Conservation (phyloP, 64 coral and sea anemone genomes). For the Pachyseris speciosa region DNA sequence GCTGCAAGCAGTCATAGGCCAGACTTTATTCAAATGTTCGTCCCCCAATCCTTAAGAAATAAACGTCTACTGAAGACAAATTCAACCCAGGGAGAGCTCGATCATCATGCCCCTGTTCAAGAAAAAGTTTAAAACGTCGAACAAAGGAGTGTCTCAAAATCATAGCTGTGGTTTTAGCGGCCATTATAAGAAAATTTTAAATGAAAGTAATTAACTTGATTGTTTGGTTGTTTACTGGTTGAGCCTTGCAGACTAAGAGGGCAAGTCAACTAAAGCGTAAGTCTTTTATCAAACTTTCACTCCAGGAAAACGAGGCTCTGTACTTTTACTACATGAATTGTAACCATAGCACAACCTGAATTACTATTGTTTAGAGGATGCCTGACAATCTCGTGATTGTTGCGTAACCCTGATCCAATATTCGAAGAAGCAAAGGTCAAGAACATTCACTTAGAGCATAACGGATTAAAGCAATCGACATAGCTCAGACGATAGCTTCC, state of each 20-base stretch:
- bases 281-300: neutral
- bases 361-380: too few relatives aligned
- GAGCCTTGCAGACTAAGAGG: neutral
- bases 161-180: neutral
- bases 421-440: too few relatives aligned
- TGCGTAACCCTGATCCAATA: too few relatives aligned
- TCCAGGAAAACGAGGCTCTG: neutral
- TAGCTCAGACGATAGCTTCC: too few relatives aligned
- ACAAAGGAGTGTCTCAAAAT: neutral
- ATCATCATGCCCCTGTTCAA: neutral
- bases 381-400: neutral
- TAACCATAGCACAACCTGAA: too few relatives aligned
- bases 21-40: neutral
- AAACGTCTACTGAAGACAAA: neutral
- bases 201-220: neutral
- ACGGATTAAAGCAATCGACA: too few relatives aligned
- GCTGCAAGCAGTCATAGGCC: neutral
- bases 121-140: neutral
- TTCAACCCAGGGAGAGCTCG: neutral
- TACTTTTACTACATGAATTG: neutral
- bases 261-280: neutral
- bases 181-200: neutral
- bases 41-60: neutral
- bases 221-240: too few relatives aligned
- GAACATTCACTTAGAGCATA: too few relatives aligned